These are phyloP conservation scores for Porites evermanni DNA, from an alignment of 92 coral and sea anemone genomes.

Conservation along the genomic window DNA sequence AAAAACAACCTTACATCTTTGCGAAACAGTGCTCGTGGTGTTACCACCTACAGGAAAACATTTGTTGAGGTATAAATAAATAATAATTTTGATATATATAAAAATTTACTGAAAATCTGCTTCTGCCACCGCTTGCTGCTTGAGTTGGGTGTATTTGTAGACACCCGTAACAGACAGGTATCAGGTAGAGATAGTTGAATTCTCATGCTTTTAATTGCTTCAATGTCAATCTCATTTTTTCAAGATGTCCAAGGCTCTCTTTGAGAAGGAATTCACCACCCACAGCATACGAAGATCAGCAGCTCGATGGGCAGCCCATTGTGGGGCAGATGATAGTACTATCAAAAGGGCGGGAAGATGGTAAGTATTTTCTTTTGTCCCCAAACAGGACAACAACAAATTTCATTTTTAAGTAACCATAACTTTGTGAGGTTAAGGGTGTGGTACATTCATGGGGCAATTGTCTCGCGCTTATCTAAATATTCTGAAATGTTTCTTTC, in stretches of 20 bases:
- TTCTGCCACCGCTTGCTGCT: conserved; percentile 10
- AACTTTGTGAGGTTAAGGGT: conserved; percentile 10
- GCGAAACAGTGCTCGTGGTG: conserved; percentile 49
- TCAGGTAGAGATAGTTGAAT: conserved; percentile 18
- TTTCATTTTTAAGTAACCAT: conserved; percentile 10
- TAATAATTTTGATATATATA: conserved; percentile 7
- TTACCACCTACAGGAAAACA: conserved; percentile 55
- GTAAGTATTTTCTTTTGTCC: conserved; percentile 39
- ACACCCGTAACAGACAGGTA: background rate
- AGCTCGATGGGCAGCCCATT: conserved; percentile 73
- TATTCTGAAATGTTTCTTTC: conserved; percentile 4
- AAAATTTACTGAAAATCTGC: conserved; percentile 3
- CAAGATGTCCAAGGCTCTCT: conserved; percentile 38
- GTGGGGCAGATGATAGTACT: conserved; percentile 62
- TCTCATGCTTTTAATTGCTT: background rate
- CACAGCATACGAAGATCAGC: conserved; percentile 61
- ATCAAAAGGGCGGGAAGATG: conserved; percentile 55
- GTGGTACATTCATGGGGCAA: conserved; percentile 11
- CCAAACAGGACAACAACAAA: conserved; percentile 1
- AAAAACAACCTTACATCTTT: conserved; percentile 12
- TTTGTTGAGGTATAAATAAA: background rate
- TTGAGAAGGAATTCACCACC: too few relatives aligned
- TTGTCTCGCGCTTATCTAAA: conserved; percentile 3
- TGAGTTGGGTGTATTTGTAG: conserved; percentile 12
- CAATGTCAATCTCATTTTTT: conserved; percentile 14